These are phyloP conservation scores for Psammodynastes pulverulentus DNA, from an alignment of 2,113 vertebrate genomes.

Conservation along the genomic window DNA sequence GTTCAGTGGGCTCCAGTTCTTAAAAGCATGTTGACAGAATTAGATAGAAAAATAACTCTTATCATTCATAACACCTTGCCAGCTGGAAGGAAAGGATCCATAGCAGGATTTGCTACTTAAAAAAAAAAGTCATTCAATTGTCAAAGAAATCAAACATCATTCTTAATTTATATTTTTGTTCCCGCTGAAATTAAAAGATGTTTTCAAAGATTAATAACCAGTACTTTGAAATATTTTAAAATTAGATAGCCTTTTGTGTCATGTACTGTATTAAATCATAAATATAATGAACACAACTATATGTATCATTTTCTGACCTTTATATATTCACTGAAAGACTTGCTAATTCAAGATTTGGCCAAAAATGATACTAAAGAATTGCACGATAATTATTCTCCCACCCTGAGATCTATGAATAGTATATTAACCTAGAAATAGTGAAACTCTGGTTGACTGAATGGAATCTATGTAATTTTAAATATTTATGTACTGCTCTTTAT, in stretches of 20 bases:
- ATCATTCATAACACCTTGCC: neutral
- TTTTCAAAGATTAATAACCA: neutral
- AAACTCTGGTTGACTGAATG: neutral
- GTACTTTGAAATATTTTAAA: neutral
- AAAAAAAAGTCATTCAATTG: neutral
- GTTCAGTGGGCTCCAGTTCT: neutral
- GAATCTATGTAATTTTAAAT: neutral
- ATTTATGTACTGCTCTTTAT: neutral
- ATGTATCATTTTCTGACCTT: constrained; percentile 22
- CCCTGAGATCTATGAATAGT: neutral
- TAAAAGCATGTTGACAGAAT: neutral
- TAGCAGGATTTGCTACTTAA: neutral
- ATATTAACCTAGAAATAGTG: neutral
- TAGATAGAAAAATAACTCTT: neutral
- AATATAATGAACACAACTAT: neutral
- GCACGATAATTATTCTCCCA: constrained; percentile 1
- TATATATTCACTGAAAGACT: constrained; percentile 16
- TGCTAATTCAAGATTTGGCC: neutral
- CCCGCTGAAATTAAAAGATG: neutral
- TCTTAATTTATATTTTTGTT: neutral
- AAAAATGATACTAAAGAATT: neutral
- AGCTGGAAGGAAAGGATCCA: neutral
- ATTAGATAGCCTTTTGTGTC: neutral
- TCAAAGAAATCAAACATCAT: neutral
- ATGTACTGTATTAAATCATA: neutral